Evolutionary conservation across 2,888 invertebrate genomes (phyloP).

Genomic region (Drosophila borealis): DNA sequence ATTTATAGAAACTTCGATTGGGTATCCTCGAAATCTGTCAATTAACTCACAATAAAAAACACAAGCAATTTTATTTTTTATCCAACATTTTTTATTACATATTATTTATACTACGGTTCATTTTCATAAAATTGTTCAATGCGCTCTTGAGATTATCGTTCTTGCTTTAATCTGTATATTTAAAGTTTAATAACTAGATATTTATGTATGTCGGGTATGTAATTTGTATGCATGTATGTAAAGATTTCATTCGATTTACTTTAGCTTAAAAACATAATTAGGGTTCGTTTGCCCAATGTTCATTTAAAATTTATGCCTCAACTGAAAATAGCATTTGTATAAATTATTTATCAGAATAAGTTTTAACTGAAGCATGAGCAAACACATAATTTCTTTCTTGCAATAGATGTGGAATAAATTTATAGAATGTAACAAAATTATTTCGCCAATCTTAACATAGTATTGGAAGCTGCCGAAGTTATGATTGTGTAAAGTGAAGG

Average conservation of each 20-base stretch:
- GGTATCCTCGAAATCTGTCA: too few relatives aligned
- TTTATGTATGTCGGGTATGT: slow-evolving; percentile 49
- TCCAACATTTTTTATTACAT: slow-evolving; percentile 74
- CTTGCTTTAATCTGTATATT: slow-evolving; percentile 35
- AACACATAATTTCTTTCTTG: slow-evolving; percentile 5
- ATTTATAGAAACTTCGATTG: too few relatives aligned
- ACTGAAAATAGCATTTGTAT: neutral
- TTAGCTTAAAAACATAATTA: slow-evolving; percentile 39
- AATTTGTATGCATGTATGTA: slow-evolving; percentile 51
- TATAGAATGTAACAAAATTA: slow-evolving; percentile 27
- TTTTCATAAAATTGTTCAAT: slow-evolving; percentile 74
- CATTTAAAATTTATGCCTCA: slow-evolving; percentile 11
- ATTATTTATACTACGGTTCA: slow-evolving; percentile 66
- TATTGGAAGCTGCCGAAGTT: slow-evolving; percentile 63
- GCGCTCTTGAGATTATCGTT: slow-evolving; percentile 63
- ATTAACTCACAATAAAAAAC: neutral
- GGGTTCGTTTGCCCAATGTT: slow-evolving; percentile 8
- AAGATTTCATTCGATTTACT: slow-evolving; percentile 57
- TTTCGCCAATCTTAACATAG: slow-evolving; percentile 34
- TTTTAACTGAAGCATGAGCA: slow-evolving; percentile 14
- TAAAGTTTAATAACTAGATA: slow-evolving; percentile 64
- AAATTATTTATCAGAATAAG: neutral
- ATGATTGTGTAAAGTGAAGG: slow-evolving; percentile 22
- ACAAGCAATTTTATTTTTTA: slow-evolving; percentile 48
- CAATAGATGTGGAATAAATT: slow-evolving; percentile 22